A percentile compares a stretch with the other conserved stretches of the same genome.
Conservation (phyloP, 23 tunicate species). For the Styela clava region DNA sequence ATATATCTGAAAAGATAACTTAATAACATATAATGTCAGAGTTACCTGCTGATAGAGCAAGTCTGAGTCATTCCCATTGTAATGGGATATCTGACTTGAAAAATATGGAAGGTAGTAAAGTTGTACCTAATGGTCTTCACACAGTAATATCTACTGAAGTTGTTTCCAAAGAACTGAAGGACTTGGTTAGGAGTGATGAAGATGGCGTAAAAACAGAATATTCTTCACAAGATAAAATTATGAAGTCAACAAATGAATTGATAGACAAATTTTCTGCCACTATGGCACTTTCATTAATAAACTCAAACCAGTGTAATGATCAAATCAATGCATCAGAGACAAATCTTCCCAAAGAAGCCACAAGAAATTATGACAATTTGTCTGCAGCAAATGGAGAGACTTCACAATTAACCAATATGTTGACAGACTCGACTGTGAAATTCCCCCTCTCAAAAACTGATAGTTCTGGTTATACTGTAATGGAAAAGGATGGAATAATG, state of each 20-base stretch:
- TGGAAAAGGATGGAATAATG: constrained; percentile 29
- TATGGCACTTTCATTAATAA: constrained; percentile 1
- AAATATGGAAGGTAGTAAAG: not conserved
- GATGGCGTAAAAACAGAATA: not conserved
- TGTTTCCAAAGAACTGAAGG: not conserved
- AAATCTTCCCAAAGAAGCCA: not conserved
- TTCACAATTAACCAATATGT: not conserved
- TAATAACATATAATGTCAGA: no score
- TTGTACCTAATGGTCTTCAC: not conserved
- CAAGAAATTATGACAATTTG: not conserved
- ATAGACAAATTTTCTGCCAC: constrained; percentile 6
- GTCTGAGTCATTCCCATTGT: not conserved
- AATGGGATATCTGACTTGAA: not conserved
- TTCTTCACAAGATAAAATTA: not conserved
- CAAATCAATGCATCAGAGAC: not conserved
- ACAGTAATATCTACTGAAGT: not conserved
- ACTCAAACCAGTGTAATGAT: not conserved
- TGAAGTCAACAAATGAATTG: constrained; percentile 7
- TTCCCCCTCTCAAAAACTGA: not conserved
- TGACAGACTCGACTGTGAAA: not conserved
- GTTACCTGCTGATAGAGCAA: not conserved
- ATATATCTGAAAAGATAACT: no score
- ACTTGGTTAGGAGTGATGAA: not conserved
- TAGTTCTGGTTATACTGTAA: not conserved
- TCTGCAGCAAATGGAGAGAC: not conserved